Base-by-base conservation (phyloP, 2,113 vertebrate genomes). In the Gorilla gorilla region DNA sequence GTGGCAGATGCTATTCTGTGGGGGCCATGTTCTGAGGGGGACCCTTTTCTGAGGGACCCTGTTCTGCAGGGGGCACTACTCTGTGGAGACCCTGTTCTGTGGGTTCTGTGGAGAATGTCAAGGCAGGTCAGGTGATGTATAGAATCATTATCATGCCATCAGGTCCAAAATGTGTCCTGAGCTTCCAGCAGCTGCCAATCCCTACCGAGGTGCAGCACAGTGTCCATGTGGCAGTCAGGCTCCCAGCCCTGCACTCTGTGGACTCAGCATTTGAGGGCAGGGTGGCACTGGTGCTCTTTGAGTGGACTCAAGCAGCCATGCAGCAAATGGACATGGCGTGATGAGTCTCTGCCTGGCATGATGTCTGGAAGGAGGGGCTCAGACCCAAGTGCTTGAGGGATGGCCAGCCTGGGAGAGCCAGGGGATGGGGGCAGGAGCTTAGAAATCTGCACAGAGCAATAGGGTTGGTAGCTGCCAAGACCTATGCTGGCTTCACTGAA, bases 121-220 rank as follows among this genome's bases (percentile, higher is more conserved):
- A 20, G 23, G 22, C 27, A 35, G 35, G 8, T 10, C 2, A 2
- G 20, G 38, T n/a, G 64, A 8, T 38, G 11, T 22, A 9, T 13
- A 17, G 22, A 30, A 22, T 48, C 52, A 13, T 22, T 40, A 16
- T 64, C n/a, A 25, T 22, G 8, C 43, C 57, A 2, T 18, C 48
- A 14, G 78, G 50, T 84, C 73, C 25, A 14, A 43, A n/a, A 32
- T 5, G 9, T 23, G 10, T 57, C 13, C 57, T 45, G 11, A 38
- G 48, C 32, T 43, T 57, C 59, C 23, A 8, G 16, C 75, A n/a
- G 35, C 52, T 27, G 5, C 52, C 43, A 80, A 14, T 1, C 23
- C 43, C 80, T 9, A 35, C 66, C 8, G 23, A 20, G 5, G 13
- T 35, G 18, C 32, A 0, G 2, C 0, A 4, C 1, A 8, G 61